Base-by-base conservation (phyloP, 2,888 invertebrate genomes). In the Hypomecis punctinalis region DNA sequence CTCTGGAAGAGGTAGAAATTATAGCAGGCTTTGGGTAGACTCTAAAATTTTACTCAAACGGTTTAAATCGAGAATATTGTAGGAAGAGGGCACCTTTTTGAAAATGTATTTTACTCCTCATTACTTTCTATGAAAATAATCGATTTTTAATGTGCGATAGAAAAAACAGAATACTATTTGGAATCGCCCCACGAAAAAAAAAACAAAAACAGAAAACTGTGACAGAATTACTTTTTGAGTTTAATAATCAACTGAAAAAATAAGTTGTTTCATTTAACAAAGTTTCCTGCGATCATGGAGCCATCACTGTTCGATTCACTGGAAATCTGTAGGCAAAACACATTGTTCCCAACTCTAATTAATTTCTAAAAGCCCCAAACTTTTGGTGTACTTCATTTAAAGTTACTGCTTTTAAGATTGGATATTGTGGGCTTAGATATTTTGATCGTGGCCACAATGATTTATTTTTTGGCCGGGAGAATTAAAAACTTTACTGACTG, bases 301-400 rank as follows among this genome's bases (percentile, higher is more conserved):
- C 48, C 37, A 55, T 59, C 53, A 54, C 39, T 59, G 45, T 46
- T 55, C 54, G 55, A 60, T 64, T 55, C 55, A 42, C 10, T 55
- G 46, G 45, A 51, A 55, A 59, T 55, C 51, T 13, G 55, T 59
- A 59, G 55, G 59, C 54, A 64, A 58, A 53, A 46, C 42, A 62
- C 52, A 53, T 53, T 63, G 52, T 63, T 63, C 23, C 23, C 9
- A 59, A 63, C 59, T 58, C 42, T 36, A 48, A 63, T 58, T 63
- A 63, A 63, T 58, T 48, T 48, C 33, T 33, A 56, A 56, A 48
- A 63, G 37, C 39, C 48, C 43, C 3, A 54, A 63, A 55, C 55
- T 64, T 64, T 64, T 11, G 53, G 43, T 54, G 49, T 55, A 48
- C 58, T 48, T 48, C 37, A 63, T 58, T 58, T 63, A 46, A 59